phyloP scores from a whole-genome alignment of 1,140 invertebrate species.

The Dermatophagoides farinae region DNA sequence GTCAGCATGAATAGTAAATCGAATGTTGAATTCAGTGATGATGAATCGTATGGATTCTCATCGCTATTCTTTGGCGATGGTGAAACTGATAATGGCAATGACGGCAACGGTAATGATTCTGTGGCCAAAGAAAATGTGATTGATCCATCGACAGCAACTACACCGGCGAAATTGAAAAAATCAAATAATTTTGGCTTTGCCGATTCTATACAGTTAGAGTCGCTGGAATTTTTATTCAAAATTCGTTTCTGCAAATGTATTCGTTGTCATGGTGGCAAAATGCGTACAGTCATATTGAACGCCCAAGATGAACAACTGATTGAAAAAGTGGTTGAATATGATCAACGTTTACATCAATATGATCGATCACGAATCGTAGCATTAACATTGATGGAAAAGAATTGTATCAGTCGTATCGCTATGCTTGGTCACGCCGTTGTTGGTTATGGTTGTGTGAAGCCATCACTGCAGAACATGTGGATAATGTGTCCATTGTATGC shows the following conservation, averaged over 20 bases:
- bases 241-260: background rate
- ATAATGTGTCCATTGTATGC: conserved; percentile 19
- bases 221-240: background rate
- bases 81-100: background rate
- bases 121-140: background rate
- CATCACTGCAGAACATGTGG: conserved; percentile 17
- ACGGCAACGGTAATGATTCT: background rate
- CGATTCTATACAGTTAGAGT: background rate
- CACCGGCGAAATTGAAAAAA: background rate
- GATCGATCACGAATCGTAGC: conserved; percentile 15
- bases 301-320: background rate
- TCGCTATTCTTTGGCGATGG: background rate
- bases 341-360: conserved; percentile 15
- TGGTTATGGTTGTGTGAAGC: conserved; percentile 18
- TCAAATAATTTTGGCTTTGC: too few species aligned
- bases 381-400: conserved; percentile 12
- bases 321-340: conserved; percentile 16
- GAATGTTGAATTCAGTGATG: background rate
- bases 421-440: conserved; percentile 4
- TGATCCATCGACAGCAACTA: background rate
- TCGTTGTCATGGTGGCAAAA: background rate
- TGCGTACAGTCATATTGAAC: conserved; percentile 1
- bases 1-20: background rate
- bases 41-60: background rate
- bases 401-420: conserved; percentile 13